Evolutionary conservation across 2,113 vertebrate genomes (phyloP).

Genomic region (Eidolon helvum): DNA sequence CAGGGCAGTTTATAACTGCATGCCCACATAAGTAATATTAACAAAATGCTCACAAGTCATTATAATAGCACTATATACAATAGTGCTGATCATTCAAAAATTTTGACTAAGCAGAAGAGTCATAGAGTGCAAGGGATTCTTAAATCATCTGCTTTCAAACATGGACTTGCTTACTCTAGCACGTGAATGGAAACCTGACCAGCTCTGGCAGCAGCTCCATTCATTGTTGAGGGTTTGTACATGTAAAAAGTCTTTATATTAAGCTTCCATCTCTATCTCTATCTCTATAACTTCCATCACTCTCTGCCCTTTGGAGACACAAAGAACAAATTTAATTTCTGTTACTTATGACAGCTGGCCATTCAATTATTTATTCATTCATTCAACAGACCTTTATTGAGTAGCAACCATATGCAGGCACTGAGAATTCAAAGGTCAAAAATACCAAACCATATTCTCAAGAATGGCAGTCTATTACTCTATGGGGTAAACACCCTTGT

Average conservation of each 20-base stretch:
- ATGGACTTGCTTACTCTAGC: neutral
- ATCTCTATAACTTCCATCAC: neutral
- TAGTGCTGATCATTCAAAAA: neutral
- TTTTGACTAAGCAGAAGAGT: neutral
- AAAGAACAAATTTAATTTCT: slow-evolving; percentile 49
- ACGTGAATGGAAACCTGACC: neutral
- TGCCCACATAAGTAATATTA: neutral
- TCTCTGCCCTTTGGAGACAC: slow-evolving; percentile 17
- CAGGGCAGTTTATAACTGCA: neutral
- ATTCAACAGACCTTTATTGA: slow-evolving; percentile 52
- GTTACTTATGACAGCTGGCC: neutral
- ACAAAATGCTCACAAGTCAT: neutral
- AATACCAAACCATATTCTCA: neutral
- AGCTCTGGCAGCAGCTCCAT: neutral
- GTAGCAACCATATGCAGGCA: neutral
- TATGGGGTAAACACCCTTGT: neutral
- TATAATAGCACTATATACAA: neutral
- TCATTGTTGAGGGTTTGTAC: neutral
- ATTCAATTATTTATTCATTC: slow-evolving; percentile 63
- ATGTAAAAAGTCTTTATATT: slow-evolving; percentile 33
- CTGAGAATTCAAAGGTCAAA: slow-evolving; percentile 16
- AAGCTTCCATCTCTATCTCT: neutral
- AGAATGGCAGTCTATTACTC: neutral
- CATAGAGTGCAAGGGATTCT: neutral
- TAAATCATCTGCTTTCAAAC: too few relatives aligned